Evolutionary conservation across 1,140 invertebrate species (phyloP).

Genomic region (Lepeophtheirus salmonis): DNA sequence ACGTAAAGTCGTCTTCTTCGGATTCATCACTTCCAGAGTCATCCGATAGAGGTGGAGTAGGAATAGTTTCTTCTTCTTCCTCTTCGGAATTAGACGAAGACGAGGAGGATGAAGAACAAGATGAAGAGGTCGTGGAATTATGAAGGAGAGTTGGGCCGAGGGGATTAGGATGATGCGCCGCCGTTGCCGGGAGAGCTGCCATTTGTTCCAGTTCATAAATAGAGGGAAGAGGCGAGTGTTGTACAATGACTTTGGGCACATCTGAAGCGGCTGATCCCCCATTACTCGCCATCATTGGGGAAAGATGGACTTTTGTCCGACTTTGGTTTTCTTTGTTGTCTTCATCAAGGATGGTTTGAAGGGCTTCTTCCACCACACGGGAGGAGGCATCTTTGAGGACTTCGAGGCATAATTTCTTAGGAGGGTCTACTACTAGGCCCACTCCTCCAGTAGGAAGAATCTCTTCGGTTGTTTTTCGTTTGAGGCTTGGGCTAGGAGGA

Average conservation of each 20-base stretch:
- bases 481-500: background rate
- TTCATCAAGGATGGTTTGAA: background rate
- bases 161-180: background rate
- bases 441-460: background rate
- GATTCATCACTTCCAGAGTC: background rate
- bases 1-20: background rate
- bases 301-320: constrained; percentile 1
- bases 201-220: constrained; percentile 15
- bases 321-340: constrained; percentile 14
- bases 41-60: background rate
- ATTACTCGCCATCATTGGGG: background rate
- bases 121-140: background rate
- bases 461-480: background rate
- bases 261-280: background rate
- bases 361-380: background rate
- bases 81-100: background rate
- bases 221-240: constrained; percentile 12
- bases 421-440: background rate
- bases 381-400: background rate
- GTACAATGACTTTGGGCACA: constrained; percentile 8
- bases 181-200: background rate
- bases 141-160: background rate
- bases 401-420: background rate
- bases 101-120: too few relatives aligned
- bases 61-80: background rate